Percentiles rank a stretch among this genome's conserved stretches.
Conservation (phyloP, 2,888 invertebrate species). For the Cerceris rybyensis region DNA sequence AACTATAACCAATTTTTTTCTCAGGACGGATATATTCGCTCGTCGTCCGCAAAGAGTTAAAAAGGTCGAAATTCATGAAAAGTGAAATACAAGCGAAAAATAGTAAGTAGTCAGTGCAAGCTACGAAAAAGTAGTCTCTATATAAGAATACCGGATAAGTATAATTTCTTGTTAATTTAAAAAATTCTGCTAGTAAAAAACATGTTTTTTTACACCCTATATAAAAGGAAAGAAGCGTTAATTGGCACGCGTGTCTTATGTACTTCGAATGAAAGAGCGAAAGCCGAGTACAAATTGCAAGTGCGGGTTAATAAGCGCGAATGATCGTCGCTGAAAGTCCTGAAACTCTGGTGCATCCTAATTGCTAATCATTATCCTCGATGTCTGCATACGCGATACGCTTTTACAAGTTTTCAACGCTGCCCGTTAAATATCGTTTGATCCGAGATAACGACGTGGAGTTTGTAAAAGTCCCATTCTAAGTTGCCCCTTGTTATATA, state of each 20-base stretch:
- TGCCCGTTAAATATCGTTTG: background rate
- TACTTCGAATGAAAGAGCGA: slow-evolving; percentile 35
- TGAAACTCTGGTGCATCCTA: slow-evolving; percentile 5
- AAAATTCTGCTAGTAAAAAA: no score
- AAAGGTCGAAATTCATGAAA: no score
- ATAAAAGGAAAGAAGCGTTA: slow-evolving; percentile 13
- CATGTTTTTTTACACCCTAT: background rate
- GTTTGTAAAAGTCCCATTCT: no score
- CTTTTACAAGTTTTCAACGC: slow-evolving; percentile 32
- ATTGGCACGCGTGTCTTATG: slow-evolving; percentile 9
- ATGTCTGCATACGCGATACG: slow-evolving; percentile 22
- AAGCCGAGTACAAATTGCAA: slow-evolving; percentile 24
- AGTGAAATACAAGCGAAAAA: no score
- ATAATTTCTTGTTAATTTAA: no score
- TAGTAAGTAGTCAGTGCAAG: no score
- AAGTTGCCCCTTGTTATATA: no score
- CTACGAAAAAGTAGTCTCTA: no score
- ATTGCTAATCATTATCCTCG: background rate
- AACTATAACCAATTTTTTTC: no score
- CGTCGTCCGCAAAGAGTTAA: no score
- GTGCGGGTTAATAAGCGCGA: slow-evolving; percentile 5
- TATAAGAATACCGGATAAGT: no score
- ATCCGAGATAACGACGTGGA: background rate
- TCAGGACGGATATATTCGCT: no score
- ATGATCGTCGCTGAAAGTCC: slow-evolving; percentile 3